phyloP scores from a whole-genome alignment of 2,113 vertebrate species.

The Lophura nycthemera region DNA sequence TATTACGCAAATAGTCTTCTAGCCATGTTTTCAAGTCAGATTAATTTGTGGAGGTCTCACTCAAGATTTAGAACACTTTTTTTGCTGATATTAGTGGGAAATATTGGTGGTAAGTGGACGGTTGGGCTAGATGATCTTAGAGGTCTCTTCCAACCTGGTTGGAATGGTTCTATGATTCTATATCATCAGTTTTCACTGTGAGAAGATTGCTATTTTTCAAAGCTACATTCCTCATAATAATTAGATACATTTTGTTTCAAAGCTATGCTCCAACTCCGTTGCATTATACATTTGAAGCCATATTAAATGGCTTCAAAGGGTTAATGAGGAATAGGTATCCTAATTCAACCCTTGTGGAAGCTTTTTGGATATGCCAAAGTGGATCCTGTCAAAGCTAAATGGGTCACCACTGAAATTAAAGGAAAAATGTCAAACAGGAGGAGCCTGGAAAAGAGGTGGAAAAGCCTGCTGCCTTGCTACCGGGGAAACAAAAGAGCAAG shows the following conservation, averaged over 20 bases:
- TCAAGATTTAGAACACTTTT: background rate
- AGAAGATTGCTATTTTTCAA: background rate
- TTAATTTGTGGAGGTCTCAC: background rate
- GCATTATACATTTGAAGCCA: background rate
- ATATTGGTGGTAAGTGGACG: too few relatives aligned
- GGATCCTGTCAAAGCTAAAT: slow-evolving; percentile 29
- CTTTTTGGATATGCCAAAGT: background rate
- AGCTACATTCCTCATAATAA: background rate
- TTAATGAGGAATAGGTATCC: background rate
- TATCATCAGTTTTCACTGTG: background rate
- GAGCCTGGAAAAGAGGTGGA: background rate
- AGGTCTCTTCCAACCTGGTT: too few relatives aligned
- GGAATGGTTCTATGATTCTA: background rate
- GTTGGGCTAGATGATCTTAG: too few relatives aligned
- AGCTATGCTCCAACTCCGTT: background rate
- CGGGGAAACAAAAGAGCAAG: background rate
- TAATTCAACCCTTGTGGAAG: background rate
- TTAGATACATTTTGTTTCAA: background rate
- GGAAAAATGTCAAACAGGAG: background rate
- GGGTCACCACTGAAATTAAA: slow-evolving; percentile 25
- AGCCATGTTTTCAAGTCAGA: background rate
- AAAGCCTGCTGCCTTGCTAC: background rate
- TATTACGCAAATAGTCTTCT: background rate
- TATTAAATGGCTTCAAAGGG: background rate
- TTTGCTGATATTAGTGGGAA: background rate